Percentiles rank a stretch among this genome's conserved stretches.
Evolutionary conservation across 2,888 invertebrate species (phyloP).

Genomic region (Drosophila kanekoi): DNA sequence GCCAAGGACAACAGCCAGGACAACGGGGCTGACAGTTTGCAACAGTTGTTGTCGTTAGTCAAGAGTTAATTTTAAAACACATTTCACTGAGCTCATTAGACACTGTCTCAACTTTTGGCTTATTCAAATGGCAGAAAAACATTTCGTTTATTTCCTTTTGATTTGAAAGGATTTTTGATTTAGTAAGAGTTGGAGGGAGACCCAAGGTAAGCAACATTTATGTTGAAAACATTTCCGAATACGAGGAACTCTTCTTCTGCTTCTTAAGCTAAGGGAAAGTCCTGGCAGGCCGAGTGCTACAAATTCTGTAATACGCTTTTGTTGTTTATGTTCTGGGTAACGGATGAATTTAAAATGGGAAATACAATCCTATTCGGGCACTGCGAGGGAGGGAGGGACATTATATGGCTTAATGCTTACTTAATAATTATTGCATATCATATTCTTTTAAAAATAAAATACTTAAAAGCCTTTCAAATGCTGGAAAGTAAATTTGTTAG

Average conservation of each 20-base stretch:
- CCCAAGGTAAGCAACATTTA: neutral
- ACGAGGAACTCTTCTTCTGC: no score
- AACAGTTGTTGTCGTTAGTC: slow-evolving; percentile 28
- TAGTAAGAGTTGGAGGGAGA: neutral
- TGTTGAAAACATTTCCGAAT: neutral
- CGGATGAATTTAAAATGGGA: no score
- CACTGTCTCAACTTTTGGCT: slow-evolving; percentile 28
- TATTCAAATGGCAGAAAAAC: slow-evolving; percentile 60
- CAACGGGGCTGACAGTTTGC: slow-evolving; percentile 24
- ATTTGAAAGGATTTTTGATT: slow-evolving; percentile 39
- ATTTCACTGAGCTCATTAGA: slow-evolving; percentile 72
- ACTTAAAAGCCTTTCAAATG: no score
- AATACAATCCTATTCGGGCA: no score
- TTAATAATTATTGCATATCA: no score
- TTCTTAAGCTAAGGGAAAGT: no score
- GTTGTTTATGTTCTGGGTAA: neutral
- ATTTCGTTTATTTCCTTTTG: slow-evolving; percentile 65
- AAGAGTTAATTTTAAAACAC: slow-evolving; percentile 72
- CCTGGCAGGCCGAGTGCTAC: no score
- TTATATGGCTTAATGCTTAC: no score
- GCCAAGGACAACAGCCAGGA: slow-evolving; percentile 28
- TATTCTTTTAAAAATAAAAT: no score
- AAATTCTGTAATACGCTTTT: neutral
- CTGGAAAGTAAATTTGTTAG: no score
- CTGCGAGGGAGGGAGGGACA: no score